Percentiles rank a stretch among this genome's conserved stretches.
Conservation (phyloP, 2,797 vertebrate species). For the Gymnoscopelus microlampas region DNA sequence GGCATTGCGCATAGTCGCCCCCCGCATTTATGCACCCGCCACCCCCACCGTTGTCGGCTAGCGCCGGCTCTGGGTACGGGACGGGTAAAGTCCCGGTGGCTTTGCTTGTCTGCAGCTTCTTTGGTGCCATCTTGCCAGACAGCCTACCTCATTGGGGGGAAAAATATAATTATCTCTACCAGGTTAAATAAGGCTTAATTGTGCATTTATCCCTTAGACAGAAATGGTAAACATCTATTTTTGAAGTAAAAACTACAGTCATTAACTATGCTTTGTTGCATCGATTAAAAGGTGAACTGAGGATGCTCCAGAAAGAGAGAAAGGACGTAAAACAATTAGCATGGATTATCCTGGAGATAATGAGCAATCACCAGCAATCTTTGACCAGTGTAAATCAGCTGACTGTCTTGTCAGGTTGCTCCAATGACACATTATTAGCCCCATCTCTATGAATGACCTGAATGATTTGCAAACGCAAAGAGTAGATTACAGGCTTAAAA, state of each 20-base stretch:
- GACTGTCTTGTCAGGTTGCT: neutral
- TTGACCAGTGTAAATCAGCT: neutral
- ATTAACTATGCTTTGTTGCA: neutral
- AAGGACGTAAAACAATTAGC: neutral
- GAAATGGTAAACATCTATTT: too few species aligned
- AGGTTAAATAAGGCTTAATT: too few species aligned
- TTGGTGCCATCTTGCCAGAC: too few species aligned
- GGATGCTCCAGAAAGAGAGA: neutral
- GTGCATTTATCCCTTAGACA: too few species aligned
- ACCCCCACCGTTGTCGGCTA: too few species aligned
- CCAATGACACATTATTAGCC: neutral
- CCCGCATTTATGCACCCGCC: too few species aligned
- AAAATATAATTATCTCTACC: too few species aligned
- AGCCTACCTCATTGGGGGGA: too few species aligned
- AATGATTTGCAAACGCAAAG: constrained; percentile 6
- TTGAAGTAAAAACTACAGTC: neutral
- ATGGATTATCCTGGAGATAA: neutral
- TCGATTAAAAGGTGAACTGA: neutral
- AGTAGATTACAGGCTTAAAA: neutral
- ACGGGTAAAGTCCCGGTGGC: too few species aligned
- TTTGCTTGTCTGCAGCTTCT: too few species aligned
- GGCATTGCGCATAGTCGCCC: too few species aligned
- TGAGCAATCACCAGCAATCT: neutral
- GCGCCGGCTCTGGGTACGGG: too few species aligned
- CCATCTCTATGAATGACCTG: neutral